A percentile compares a stretch with the other conserved stretches of the same genome.
These are phyloP conservation scores for Marasmarcha lunaedactyla DNA, from an alignment of 2,888 invertebrate species.

Conservation along the genomic window DNA sequence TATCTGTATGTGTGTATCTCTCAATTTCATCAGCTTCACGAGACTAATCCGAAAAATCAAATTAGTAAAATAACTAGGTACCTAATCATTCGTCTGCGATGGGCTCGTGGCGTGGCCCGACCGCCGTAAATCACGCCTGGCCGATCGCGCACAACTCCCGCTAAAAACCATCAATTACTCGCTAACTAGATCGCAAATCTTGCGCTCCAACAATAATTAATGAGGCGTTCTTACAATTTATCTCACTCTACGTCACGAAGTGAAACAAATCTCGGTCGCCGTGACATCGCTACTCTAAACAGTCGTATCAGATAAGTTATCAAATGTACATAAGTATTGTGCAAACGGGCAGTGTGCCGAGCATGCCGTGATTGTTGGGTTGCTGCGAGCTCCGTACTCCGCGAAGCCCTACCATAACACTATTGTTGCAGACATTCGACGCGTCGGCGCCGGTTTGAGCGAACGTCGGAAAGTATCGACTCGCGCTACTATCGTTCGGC, in stretches of 20 bases:
- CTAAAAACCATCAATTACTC: constrained; percentile 1
- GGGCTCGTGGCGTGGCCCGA: no score
- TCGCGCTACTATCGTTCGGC: constrained; percentile 58
- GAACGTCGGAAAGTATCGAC: constrained; percentile 58
- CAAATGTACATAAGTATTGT: constrained; percentile 54
- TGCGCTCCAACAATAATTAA: neutral
- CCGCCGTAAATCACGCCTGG: no score
- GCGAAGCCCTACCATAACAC: constrained; percentile 37
- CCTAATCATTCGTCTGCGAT: no score
- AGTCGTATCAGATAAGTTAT: constrained; percentile 46
- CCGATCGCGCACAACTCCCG: no score
- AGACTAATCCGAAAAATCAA: no score
- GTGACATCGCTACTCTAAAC: constrained; percentile 51
- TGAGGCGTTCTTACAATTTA: constrained; percentile 1
- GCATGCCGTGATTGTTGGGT: constrained; percentile 27
- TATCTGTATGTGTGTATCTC: no score
- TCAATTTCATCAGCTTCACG: no score
- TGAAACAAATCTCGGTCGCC: constrained; percentile 51
- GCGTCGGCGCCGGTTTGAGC: constrained; percentile 51
- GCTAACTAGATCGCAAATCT: neutral
- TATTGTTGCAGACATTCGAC: constrained; percentile 51
- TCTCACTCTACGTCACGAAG: constrained; percentile 31
- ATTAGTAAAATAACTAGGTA: no score
- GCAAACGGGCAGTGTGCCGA: constrained; percentile 58
- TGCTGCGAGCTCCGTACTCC: constrained; percentile 35